Conservation (phyloP, 2,113 vertebrate species). For the Neotragus moschatus region DNA sequence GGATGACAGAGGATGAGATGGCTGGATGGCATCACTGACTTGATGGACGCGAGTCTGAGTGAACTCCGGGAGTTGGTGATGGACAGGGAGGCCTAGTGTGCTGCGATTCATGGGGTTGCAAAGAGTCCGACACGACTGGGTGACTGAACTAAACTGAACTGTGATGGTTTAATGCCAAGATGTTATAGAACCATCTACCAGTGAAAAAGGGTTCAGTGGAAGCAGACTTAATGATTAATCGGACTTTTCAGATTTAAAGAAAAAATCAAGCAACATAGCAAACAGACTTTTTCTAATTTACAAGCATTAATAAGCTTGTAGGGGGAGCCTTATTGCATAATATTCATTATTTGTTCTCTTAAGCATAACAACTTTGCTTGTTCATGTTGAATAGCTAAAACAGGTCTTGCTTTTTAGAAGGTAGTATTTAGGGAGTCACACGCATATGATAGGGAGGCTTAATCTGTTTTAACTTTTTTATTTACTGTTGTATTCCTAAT, state of each 20-base stretch:
- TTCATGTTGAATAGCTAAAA: neutral
- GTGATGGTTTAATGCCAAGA: slow-evolving; percentile 10
- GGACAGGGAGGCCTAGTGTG: too few relatives aligned
- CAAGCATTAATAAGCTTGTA: neutral
- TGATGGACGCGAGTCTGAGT: too few relatives aligned
- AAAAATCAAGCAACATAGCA: neutral
- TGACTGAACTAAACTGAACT: too few relatives aligned
- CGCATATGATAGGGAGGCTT: neutral
- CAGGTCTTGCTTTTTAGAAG: neutral
- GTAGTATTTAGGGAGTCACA: neutral
- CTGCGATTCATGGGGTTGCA: too few relatives aligned
- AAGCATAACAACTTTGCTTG: neutral
- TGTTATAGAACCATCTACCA: neutral
- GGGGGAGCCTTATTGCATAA: neutral
- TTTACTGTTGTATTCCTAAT: neutral
- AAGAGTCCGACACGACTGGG: too few relatives aligned
- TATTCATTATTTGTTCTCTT: neutral
- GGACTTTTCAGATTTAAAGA: neutral
- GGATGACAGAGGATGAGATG: too few relatives aligned
- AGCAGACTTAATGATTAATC: slow-evolving; percentile 13
- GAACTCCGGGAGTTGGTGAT: too few relatives aligned
- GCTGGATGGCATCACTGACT: too few relatives aligned
- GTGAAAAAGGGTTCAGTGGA: neutral
- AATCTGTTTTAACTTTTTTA: neutral
- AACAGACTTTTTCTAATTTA: slow-evolving; percentile 1